Base-by-base conservation (phyloP, 2,888 invertebrate genomes). In the Operophtera brumata region DNA sequence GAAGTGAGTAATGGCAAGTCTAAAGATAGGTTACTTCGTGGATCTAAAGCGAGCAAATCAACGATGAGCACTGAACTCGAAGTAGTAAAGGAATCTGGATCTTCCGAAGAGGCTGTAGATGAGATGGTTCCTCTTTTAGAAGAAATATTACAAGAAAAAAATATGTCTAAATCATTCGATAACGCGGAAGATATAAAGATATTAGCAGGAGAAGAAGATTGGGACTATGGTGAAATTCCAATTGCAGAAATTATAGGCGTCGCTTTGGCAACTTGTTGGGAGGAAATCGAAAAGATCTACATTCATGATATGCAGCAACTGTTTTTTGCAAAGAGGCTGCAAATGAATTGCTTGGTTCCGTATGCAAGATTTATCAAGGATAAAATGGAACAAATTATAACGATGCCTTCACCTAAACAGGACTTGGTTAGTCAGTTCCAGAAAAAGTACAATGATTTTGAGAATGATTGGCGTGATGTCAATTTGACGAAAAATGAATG, bases 401-500 rank as follows among this genome's bases (percentile, higher is more conserved):
- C 82, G 3, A 73, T 92, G 54, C 92, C 92, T 0, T 93, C 92
- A 57, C 69, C 75, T n/a, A 93, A 92, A 72, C 93, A 93, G 71
- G 85, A 90, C 47, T 71, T 92, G 55, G 83, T 94, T 6, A 72
- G 82, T 42, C 72, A 80, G 13, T 94, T 94, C 71, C 93, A 93
- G 75, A 83, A 78, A 32, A 78, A 86, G 28, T 93, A 92, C 63
- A 94, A 94, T 77, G 81, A 88, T 14, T 88, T 94, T 57, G 92
- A 92, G 61, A 81, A 86, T 54, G 92, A 93, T 66, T 89, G 92
- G 78, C 83, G 93, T 1, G 83, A 88, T 52, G 85, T 93, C 51
- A 77, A 82, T 61, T 88, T 92, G 54, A 81, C 92, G 1, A 94
- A 93, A 74, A 91, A 91, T 53, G 93, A 94, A 77, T 84, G 94